Evolutionary conservation across 37 sponge, comb jelly and placozoan species (phyloP), one percentile per base, ranked within the genome.

Genomic region (Spongilla lacustris): DNA sequence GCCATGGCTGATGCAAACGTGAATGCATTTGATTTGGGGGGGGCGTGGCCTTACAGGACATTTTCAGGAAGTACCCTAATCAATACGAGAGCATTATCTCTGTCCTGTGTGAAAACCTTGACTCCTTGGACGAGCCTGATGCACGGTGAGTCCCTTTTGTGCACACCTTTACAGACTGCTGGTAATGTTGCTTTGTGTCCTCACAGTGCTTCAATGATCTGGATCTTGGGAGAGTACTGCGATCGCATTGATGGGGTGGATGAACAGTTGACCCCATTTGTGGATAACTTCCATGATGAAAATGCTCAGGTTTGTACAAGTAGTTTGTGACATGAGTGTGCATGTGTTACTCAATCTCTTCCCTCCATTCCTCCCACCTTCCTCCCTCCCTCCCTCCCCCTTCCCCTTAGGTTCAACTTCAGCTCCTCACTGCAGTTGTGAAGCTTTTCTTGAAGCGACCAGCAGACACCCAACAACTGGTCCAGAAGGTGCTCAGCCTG

Each of bases 141-240:
- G 99, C 99, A 23, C 90, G 89, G 96, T 93, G 29, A 21, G 93
- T 69, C 0, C 48, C 17, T 11, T 11, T 11, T 69, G 71, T 13
- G 31, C 17, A 13, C 17, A 27, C 58, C 67, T 33, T 8, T 79
- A 5, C 36, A 29, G 58, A 25, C 28, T 2, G 19, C 58, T 58
- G 58, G 19, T 58, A 0, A 58, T 58, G 58, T 19, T 58, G 58
- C 19, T n/a, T n/a, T n/a, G 1, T 58, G 58, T 58, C 67, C 21
- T 35, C 68, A 9, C 86, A 95, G 99, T 38, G 99, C 99, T 24
- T 95, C 97, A 4, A 98, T 98, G 99, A 98, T 98, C 41, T 98
- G 99, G 99, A 98, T 98, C 30, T 74, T 98, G 38, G 99, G 99
- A 74, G 99, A 98, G 85, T 98, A 98, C 71, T 96, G 95, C 30